A percentile compares a stretch with the other conserved stretches of the same genome.
These are phyloP conservation scores for Drosophila nigrodunni DNA, from an alignment of 1,140 invertebrate genomes.

Conservation along the genomic window DNA sequence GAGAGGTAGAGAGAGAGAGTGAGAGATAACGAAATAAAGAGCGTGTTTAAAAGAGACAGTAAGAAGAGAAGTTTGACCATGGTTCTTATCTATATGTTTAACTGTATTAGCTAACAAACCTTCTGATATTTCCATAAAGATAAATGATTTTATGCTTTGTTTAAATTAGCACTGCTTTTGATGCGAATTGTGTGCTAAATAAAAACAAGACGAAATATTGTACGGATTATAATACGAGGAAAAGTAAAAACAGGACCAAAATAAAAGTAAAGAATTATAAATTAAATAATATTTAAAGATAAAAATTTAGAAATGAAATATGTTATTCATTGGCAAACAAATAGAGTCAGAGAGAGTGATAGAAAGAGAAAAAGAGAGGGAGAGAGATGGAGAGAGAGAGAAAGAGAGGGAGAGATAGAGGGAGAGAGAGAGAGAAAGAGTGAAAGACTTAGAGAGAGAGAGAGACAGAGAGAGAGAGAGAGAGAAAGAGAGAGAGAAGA, in stretches of 20 bases:
- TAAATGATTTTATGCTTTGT: neutral
- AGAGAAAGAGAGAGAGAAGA: neutral
- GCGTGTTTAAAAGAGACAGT: neutral
- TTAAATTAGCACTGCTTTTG: neutral
- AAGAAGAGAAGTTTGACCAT: constrained; percentile 8
- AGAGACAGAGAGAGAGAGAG: neutral
- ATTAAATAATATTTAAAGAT: too few species aligned
- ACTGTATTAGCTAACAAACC: constrained; percentile 36
- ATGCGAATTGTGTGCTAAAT: neutral
- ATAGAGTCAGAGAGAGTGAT: too few species aligned
- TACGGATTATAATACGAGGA: neutral
- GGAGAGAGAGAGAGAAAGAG: neutral
- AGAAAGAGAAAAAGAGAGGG: neutral
- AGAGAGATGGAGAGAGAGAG: neutral
- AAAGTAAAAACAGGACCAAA: too few species aligned
- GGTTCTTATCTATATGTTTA: constrained; percentile 51
- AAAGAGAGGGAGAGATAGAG: neutral
- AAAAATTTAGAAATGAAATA: too few species aligned
- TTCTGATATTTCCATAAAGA: constrained; percentile 6
- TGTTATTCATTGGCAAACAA: too few species aligned
- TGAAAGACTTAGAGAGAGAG: neutral
- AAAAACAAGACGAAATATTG: neutral
- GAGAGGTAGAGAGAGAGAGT: neutral
- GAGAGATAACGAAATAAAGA: neutral
- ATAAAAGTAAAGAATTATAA: too few species aligned